Conservation (phyloP, 2,113 vertebrate genomes). For the Plecturocebus donacophilus region DNA sequence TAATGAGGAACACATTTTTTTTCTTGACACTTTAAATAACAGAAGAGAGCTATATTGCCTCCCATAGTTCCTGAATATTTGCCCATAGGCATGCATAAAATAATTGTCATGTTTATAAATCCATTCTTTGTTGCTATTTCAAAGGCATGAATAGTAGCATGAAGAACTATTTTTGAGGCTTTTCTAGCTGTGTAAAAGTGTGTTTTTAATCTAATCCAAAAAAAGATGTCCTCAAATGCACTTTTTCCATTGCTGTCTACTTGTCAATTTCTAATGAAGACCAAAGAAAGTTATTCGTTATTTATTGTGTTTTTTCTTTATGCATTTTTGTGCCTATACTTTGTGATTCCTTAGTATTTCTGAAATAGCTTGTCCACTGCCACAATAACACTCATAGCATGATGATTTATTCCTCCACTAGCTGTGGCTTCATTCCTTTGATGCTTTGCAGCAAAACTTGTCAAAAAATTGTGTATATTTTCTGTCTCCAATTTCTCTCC, state of each 20-base stretch:
- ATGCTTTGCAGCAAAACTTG: background rate
- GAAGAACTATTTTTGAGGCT: background rate
- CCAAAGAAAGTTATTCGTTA: background rate
- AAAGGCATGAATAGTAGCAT: background rate
- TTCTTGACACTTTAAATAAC: background rate
- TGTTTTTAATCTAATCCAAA: slow-evolving; percentile 30
- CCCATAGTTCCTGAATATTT: background rate
- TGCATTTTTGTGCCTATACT: background rate
- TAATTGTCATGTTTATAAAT: slow-evolving; percentile 21
- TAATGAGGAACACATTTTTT: background rate
- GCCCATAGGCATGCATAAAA: background rate
- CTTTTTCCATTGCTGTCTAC: background rate
- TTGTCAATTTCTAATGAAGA: background rate
- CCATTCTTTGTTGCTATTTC: slow-evolving; percentile 1
- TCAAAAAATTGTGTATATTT: background rate
- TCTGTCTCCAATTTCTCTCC: background rate
- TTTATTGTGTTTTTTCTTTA: background rate
- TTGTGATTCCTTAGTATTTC: background rate
- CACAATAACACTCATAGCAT: background rate
- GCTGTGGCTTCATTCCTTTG: background rate
- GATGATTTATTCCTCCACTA: background rate
- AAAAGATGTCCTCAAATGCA: background rate
- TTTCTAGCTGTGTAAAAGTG: background rate
- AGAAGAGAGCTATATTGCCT: background rate
- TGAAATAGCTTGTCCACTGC: background rate